Evolutionary conservation across 2,797 vertebrate genomes (phyloP), one percentile per base, ranked within the genome.

Genomic region (Gymnoscopelus microlampas): DNA sequence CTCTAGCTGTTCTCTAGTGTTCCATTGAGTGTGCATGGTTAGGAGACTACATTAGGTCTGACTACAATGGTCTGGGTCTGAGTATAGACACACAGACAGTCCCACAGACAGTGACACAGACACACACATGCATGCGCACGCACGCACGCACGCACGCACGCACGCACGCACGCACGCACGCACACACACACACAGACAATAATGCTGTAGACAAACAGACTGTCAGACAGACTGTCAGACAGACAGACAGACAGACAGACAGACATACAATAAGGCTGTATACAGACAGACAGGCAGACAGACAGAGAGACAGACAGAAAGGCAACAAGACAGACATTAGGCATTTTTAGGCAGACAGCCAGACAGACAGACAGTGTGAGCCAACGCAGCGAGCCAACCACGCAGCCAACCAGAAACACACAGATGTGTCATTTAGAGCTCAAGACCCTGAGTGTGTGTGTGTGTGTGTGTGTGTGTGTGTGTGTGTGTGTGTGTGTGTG

Each of bases 1-100:
- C 62, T 68, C 66, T 19, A 72, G 50, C 70, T 63, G 69, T 44
- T 63, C 80, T 56, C n/a, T n/a, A 32, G 4, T 32, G 8, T 9
- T 63, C 58, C 48, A n/a, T 59, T 35, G 55, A 32, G 44, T 12
- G n/a, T 24, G 4, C 3, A 26, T 29, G 26, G 61, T 15, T 13
- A 14, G 23, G 15, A n/a, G 19, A 23, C 53, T 24, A 55, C 8
- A 2, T 55, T 24, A 26, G 26, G 2, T 26, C 26, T 3, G 26
- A 26, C 26, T 26, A 26, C 26, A 26, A 26, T 2, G 26, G 26
- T 26, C 26, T 3, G 26, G 26, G 26, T 26, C 26, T 26, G 26
- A 26, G 26, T 26, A 26, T 26, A 26, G 26, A 26, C 26, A 26
- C 2, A 26, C 26, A 26, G 39, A 26, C 64, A 66, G 64, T 26